Evolutionary conservation across 1,140 invertebrate species (phyloP).

Genomic region (Halictus rubicundus): DNA sequence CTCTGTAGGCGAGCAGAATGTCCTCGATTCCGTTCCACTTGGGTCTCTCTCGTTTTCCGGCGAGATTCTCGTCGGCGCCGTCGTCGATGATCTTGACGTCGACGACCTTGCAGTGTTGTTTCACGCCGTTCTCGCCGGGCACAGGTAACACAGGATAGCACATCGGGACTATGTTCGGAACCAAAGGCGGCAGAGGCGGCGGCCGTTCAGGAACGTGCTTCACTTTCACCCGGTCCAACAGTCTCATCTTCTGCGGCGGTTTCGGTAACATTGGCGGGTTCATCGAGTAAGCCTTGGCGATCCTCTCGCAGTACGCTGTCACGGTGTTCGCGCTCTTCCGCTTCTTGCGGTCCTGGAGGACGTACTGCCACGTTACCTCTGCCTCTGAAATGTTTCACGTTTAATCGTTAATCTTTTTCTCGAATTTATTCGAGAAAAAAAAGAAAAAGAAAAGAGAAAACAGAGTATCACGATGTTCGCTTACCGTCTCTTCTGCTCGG

Average conservation of each 20-base stretch:
- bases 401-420: neutral
- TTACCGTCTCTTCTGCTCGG: constrained; percentile 75
- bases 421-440: no score
- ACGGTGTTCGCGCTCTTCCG: constrained; percentile 76
- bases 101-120: constrained; percentile 69
- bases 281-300: constrained; percentile 73
- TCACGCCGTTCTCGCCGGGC: constrained; percentile 73
- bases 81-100: constrained; percentile 59
- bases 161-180: constrained; percentile 66
- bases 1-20: constrained; percentile 74
- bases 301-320: constrained; percentile 77
- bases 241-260: constrained; percentile 72
- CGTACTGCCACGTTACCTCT: constrained; percentile 78
- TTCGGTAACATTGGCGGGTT: constrained; percentile 71
- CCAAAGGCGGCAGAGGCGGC: constrained; percentile 72
- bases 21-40: constrained; percentile 78
- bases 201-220: constrained; percentile 68
- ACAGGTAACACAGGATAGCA: constrained; percentile 70
- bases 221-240: constrained; percentile 71
- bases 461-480: neutral
- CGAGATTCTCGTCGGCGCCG: constrained; percentile 46
- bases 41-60: constrained; percentile 57
- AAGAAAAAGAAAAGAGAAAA: neutral
- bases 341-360: constrained; percentile 78
- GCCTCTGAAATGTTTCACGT: constrained; percentile 70